Evolutionary conservation across 2,797 vertebrate genomes (phyloP).

Genomic region (Triplophysa yarkandensis): DNA sequence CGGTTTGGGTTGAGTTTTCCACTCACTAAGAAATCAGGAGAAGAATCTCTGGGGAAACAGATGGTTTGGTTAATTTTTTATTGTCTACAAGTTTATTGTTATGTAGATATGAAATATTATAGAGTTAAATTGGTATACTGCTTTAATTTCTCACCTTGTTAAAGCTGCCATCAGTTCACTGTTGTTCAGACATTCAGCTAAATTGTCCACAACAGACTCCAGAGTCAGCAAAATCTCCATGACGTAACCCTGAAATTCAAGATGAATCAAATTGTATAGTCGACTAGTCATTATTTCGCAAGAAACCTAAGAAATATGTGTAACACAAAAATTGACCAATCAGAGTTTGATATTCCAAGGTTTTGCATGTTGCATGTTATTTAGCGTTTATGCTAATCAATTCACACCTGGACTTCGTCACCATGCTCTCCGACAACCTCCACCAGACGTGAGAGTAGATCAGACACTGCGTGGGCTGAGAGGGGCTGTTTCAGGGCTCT

Average conservation of each 20-base stretch:
- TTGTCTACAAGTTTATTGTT: not conserved
- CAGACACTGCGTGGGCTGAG: conserved; percentile 92
- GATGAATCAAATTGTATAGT: not conserved
- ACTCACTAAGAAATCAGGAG: conserved; percentile 89
- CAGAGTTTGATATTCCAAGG: not conserved
- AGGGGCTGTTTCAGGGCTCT: conserved; percentile 93
- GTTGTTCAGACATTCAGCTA: conserved; percentile 97
- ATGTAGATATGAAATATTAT: not conserved
- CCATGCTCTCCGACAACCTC: conserved; percentile 98
- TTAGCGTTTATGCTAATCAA: not conserved
- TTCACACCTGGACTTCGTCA: conserved; percentile 93
- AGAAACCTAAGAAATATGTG: not conserved
- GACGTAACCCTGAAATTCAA: conserved; percentile 86
- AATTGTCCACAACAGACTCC: conserved; percentile 95
- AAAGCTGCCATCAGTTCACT: conserved; percentile 92
- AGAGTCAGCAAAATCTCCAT: conserved; percentile 96
- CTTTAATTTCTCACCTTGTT: conserved; percentile 81
- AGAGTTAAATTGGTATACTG: not conserved
- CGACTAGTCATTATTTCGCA: too few relatives aligned
- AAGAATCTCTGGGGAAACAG: conserved; percentile 82
- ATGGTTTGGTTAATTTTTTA: not conserved
- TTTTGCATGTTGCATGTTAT: not conserved
- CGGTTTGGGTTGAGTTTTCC: conserved; percentile 90
- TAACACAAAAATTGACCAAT: not conserved
- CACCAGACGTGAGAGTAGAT: conserved; percentile 93